Conservation (phyloP, 2,797 vertebrate genomes). For the Channa striata region DNA sequence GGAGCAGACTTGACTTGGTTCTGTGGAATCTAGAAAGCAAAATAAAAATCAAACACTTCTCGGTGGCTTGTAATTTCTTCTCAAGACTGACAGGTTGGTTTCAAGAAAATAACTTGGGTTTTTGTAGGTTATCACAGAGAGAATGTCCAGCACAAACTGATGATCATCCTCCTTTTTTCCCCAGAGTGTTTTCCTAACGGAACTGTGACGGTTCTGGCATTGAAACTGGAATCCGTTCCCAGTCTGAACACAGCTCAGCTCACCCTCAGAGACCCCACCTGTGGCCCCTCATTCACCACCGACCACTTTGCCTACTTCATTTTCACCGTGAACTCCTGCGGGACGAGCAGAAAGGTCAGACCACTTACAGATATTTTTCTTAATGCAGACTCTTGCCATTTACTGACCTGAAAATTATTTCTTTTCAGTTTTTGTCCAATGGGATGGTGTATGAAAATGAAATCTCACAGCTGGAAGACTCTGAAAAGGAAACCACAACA, state of each 20-base stretch:
- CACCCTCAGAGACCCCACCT: constrained; percentile 79
- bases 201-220: constrained; percentile 80
- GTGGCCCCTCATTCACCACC: constrained; percentile 73
- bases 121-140: neutral
- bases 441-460: constrained; percentile 82
- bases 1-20: constrained; percentile 62
- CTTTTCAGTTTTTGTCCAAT: constrained; percentile 67
- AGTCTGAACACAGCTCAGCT: constrained; percentile 75
- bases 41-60: constrained; percentile 54
- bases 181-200: constrained; percentile 87
- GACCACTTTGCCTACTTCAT: constrained; percentile 72
- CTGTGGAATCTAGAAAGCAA: constrained; percentile 54
- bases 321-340: constrained; percentile 77
- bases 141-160: rapidly evolving
- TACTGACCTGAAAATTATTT: neutral
- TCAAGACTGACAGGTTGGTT: constrained; percentile 68
- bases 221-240: constrained; percentile 76
- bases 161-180: neutral
- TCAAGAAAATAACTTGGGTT: rapidly evolving
- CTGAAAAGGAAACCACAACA: neutral
- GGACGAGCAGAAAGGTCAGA: constrained; percentile 77
- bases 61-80: constrained; percentile 69
- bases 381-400: neutral
- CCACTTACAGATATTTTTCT: neutral
- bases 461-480: constrained; percentile 66